Evolutionary conservation across 1,140 invertebrate species (phyloP).

Genomic region (Telenomus remus): DNA sequence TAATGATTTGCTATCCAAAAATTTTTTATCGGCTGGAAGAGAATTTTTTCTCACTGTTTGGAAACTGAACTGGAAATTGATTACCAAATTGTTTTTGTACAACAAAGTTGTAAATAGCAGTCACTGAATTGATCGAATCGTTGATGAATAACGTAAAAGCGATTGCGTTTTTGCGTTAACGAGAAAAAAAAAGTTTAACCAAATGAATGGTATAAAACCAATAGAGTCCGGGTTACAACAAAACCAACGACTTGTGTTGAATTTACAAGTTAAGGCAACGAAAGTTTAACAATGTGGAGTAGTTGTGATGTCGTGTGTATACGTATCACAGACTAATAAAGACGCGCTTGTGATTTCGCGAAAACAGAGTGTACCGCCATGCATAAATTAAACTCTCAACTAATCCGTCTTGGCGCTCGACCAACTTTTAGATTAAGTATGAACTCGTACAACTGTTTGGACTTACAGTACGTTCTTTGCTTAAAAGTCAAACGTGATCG

Average conservation of each 20-base stretch:
- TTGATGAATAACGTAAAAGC: too few species aligned
- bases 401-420: slow-evolving; percentile 58
- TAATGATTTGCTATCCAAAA: too few species aligned
- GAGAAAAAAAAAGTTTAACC: too few species aligned
- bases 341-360: slow-evolving; percentile 54
- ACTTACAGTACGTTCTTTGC: slow-evolving; percentile 53
- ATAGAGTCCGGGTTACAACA: not conserved
- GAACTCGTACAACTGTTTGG: slow-evolving; percentile 58
- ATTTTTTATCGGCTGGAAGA: too few species aligned
- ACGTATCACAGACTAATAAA: slow-evolving; percentile 54
- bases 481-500: slow-evolving; percentile 53
- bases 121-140: too few species aligned
- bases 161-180: too few species aligned
- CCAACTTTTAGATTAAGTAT: slow-evolving; percentile 61
- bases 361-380: slow-evolving; percentile 53
- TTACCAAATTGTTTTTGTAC: too few species aligned
- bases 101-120: too few species aligned
- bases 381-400: slow-evolving; percentile 60
- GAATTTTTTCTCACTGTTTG: too few species aligned
- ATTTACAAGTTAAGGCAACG: slow-evolving; percentile 49
- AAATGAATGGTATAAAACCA: too few species aligned
- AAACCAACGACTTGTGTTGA: slow-evolving; percentile 34
- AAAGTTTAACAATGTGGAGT: slow-evolving; percentile 52
- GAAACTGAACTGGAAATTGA: too few species aligned
- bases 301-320: slow-evolving; percentile 51